These are phyloP conservation scores for Saccopteryx leptura DNA, from an alignment of 2,113 vertebrate genomes.

Conservation along the genomic window DNA sequence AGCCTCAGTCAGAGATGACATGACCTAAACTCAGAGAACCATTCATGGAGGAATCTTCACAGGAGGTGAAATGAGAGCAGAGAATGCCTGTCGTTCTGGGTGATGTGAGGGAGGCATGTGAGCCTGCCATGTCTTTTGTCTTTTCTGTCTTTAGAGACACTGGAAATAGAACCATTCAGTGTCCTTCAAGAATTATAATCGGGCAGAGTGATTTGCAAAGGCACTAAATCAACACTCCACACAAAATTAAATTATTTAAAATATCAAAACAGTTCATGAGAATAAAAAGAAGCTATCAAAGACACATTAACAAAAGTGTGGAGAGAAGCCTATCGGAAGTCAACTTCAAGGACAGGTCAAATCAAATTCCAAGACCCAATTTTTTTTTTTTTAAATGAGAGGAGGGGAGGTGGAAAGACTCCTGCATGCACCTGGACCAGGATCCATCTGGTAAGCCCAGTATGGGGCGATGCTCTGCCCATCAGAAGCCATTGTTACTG, in stretches of 20 bases:
- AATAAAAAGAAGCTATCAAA: constrained; percentile 72
- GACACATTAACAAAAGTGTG: constrained; percentile 66
- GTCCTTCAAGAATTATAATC: constrained; percentile 66
- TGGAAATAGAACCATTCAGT: constrained; percentile 76
- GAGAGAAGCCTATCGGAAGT: constrained; percentile 48
- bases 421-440: no score
- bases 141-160: constrained; percentile 67
- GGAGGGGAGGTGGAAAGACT: no score
- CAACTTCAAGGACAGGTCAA: not conserved
- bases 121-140: constrained; percentile 25
- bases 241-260: constrained; percentile 44
- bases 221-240: constrained; percentile 52
- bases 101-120: constrained; percentile 51
- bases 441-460: no score
- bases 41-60: constrained; percentile 69
- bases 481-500: no score
- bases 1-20: constrained; percentile 3
- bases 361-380: constrained; percentile 17
- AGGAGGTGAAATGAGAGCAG: constrained; percentile 78
- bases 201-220: constrained; percentile 63
- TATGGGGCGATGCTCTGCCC: no score
- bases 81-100: constrained; percentile 73
- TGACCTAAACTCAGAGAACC: constrained; percentile 56
- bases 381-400: not conserved
- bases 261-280: constrained; percentile 57